Evolutionary conservation across 2,888 invertebrate genomes (phyloP), one percentile per base, ranked within the genome.

Genomic region (Drosophila flavopinicola): DNA sequence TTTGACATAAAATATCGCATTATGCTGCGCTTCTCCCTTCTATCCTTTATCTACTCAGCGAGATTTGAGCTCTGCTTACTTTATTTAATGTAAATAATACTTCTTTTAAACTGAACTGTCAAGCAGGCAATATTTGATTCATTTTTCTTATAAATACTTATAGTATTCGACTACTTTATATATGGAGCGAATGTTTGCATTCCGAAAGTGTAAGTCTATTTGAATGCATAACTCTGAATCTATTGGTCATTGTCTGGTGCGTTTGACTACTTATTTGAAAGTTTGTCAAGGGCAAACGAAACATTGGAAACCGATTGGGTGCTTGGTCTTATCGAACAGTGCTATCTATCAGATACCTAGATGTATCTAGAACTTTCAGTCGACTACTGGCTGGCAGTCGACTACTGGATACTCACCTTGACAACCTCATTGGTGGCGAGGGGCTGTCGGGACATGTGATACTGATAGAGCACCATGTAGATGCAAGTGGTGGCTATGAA

Each of bases 391-490:
- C 10, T n/a, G n/a, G n/a, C n/a, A n/a, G n/a, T n/a, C n/a, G n/a
- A n/a, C n/a, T n/a, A 6, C 6, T 10, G 10, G 23, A n/a, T 29
- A 67, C 85, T 85, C 76, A 91, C 91, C 89, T 91, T 91, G 51
- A 90, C 77, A 64, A 87, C 76, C 52, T 90, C 90, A 56, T 74
- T 74, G 59, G 87, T 59, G 67, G 87, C 75, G 66, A 92, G 88
- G 57, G 92, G 86, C 87, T 91, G 92, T 64, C 92, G 92, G 67
- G 93, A 93, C 87, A 94, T 90, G 85, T 94, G 93, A 88, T 94
- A 94, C 89, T 94, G 94, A 88, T 93, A 93, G 84, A 94, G 92
- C 61, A 90, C 89, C 91, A 91, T 91, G 79, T 94, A 92, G 86
- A 94, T 92, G 88, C 93, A 93, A 72, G 93, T 92, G 86, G 93